Conservation (phyloP, 1,140 invertebrate species). For the Drosophila fuyamai region DNA sequence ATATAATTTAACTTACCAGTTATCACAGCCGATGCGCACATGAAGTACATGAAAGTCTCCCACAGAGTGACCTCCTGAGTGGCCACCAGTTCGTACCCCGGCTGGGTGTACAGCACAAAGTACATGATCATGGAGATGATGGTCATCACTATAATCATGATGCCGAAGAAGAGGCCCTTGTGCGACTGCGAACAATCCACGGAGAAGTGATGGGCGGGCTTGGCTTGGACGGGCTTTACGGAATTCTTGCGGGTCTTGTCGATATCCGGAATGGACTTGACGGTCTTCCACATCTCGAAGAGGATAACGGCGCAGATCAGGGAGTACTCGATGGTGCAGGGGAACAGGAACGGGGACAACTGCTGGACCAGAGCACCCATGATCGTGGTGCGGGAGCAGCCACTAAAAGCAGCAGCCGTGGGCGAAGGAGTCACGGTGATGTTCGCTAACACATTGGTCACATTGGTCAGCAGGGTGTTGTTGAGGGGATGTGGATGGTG, state of each 20-base stretch:
- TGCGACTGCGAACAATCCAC: slow-evolving; percentile 96
- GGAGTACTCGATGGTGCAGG: slow-evolving; percentile 95
- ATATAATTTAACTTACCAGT: slow-evolving; percentile 49
- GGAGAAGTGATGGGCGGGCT: slow-evolving; percentile 90
- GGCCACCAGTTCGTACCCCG: slow-evolving; percentile 88
- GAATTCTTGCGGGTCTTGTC: slow-evolving; percentile 74
- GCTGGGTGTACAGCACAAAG: slow-evolving; percentile 92
- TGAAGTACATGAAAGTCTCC: slow-evolving; percentile 89
- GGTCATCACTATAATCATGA: slow-evolving; percentile 93
- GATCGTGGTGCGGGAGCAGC: slow-evolving; percentile 86
- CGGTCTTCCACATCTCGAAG: slow-evolving; percentile 93
- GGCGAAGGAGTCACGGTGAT: slow-evolving; percentile 22
- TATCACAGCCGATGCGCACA: slow-evolving; percentile 73
- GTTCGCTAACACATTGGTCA: slow-evolving; percentile 44
- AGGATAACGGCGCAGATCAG: slow-evolving; percentile 93
- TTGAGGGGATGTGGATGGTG: slow-evolving; percentile 8
- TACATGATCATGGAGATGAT: slow-evolving; percentile 96
- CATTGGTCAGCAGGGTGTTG: slow-evolving; percentile 35
- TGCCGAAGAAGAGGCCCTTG: slow-evolving; percentile 93
- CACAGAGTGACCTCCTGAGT: slow-evolving; percentile 91
- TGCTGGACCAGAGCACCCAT: slow-evolving; percentile 91
- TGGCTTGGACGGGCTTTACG: slow-evolving; percentile 79
- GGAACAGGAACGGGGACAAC: slow-evolving; percentile 94
- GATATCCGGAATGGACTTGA: slow-evolving; percentile 84
- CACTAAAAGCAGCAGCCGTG: slow-evolving; percentile 38